Base-by-base conservation (phyloP, 2,888 invertebrate genomes). In the Eulithis prunata region DNA sequence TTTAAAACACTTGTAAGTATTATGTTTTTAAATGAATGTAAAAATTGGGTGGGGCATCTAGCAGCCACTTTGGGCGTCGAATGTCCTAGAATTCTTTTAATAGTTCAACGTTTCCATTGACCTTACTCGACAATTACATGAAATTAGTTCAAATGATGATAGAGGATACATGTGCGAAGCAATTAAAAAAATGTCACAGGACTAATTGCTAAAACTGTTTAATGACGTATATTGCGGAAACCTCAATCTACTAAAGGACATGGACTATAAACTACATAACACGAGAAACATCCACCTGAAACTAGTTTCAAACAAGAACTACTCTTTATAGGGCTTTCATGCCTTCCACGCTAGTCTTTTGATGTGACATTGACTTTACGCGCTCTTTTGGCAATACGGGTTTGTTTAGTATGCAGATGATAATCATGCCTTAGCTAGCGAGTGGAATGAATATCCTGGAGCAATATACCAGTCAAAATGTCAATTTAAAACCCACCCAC, bases 211-310 rank as follows among this genome's bases (percentile, higher is more conserved):
- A 54, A 68, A 72, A 70, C 72, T 73, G 74, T 75, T 78, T 77
- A 78, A 62, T 66, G 68, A 68, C 64, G 73, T 72, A 70, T 73
- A 76, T 81, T 74, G 78, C 84, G 88, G 87, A 87, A 82, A 82
- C 73, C 75, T 73, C 77, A 81, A 84, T 86, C 59, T 84, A 78
- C 66, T 63, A 75, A 77, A 78, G 78, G 80, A 82, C 80, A 72
- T 70, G 53, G 67, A 52, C 69, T 68, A 74, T 79, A 73, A 70
- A 80, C 80, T 78, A 77, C 76, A 78, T 78, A 75, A 62, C 64
- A 69, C 72, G 69, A 64, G 77, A 66, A 64, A 59, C 4, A 76
- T 68, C 74, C 68, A 65, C 76, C 64, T 68, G n/a, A 12, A 71
- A 71, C 77, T 65, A 67, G 75, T 72, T 75, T 63, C 0, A 64